These are phyloP conservation scores for Drosophila rhopaloa DNA, from an alignment of 1,140 invertebrate genomes.

Conservation along the genomic window DNA sequence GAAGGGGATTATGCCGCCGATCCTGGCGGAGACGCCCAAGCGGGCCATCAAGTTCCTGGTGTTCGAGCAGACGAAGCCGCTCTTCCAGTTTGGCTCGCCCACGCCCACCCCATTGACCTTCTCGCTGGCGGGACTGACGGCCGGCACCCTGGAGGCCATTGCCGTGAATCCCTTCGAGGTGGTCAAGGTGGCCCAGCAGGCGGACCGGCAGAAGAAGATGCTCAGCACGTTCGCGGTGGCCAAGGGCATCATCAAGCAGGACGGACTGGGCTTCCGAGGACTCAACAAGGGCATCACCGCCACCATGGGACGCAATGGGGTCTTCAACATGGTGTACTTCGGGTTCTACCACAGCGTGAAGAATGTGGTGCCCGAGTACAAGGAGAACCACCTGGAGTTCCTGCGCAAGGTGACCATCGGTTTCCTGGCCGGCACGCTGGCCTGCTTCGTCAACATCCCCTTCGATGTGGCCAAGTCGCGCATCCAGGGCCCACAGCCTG, in stretches of 20 bases:
- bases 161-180: slow-evolving; percentile 98
- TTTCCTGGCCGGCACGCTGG: slow-evolving; percentile 93
- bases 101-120: slow-evolving; percentile 92
- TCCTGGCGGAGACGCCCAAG: slow-evolving; percentile 97
- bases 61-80: slow-evolving; percentile 95
- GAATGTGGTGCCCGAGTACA: slow-evolving; percentile 89
- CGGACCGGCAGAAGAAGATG: slow-evolving; percentile 87
- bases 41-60: slow-evolving; percentile 96
- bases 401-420: slow-evolving; percentile 91
- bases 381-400: slow-evolving; percentile 89
- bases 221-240: slow-evolving; percentile 92
- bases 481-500: slow-evolving; percentile 95
- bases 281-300: slow-evolving; percentile 95
- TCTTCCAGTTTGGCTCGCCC: slow-evolving; percentile 91
- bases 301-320: slow-evolving; percentile 93
- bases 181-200: slow-evolving; percentile 94
- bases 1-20: slow-evolving; percentile 96
- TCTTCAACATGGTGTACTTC: slow-evolving; percentile 97
- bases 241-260: slow-evolving; percentile 89
- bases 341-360: slow-evolving; percentile 97
- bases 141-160: slow-evolving; percentile 94
- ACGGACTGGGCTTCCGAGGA: slow-evolving; percentile 91
- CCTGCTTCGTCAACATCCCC: slow-evolving; percentile 95
- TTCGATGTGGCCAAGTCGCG: slow-evolving; percentile 98
- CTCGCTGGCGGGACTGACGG: slow-evolving; percentile 92